Conservation (phyloP, 2,113 vertebrate genomes). For the Myiagra hebetior region DNA sequence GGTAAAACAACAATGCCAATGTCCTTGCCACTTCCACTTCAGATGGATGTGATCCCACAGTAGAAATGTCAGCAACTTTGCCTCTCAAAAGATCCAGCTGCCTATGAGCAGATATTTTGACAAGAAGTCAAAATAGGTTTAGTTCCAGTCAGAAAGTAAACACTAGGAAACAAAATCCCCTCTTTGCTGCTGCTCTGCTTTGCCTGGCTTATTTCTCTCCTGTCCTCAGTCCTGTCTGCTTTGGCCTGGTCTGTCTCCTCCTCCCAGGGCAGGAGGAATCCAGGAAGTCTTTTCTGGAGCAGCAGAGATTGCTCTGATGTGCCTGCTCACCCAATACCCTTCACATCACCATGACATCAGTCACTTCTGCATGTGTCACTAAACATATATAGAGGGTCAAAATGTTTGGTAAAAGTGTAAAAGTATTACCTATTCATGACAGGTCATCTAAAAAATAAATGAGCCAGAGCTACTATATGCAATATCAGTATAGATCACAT, state of each 20-base stretch:
- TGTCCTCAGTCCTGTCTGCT: neutral
- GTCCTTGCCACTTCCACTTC: constrained; percentile 13
- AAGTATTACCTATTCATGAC: neutral
- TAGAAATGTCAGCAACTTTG: neutral
- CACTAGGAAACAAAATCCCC: neutral
- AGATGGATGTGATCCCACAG: neutral
- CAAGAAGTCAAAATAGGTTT: neutral
- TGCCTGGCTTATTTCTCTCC: neutral
- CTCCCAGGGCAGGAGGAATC: neutral
- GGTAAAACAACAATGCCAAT: constrained; percentile 12
- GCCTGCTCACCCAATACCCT: neutral
- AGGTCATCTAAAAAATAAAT: neutral
- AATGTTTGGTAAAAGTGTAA: neutral
- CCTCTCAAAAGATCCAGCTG: neutral
- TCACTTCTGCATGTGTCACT: neutral
- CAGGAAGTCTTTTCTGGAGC: neutral
- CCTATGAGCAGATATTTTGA: neutral
- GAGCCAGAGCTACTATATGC: neutral
- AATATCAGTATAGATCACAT: neutral
- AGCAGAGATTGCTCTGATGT: neutral
- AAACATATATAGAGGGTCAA: neutral
- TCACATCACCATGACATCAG: accelerated
- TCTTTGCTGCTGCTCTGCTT: neutral
- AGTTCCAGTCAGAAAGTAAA: neutral
- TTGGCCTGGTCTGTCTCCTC: neutral